Evolutionary conservation across 2,888 invertebrate species (phyloP), one percentile per base, ranked within the genome.

Genomic region (Dendrolimus houi): DNA sequence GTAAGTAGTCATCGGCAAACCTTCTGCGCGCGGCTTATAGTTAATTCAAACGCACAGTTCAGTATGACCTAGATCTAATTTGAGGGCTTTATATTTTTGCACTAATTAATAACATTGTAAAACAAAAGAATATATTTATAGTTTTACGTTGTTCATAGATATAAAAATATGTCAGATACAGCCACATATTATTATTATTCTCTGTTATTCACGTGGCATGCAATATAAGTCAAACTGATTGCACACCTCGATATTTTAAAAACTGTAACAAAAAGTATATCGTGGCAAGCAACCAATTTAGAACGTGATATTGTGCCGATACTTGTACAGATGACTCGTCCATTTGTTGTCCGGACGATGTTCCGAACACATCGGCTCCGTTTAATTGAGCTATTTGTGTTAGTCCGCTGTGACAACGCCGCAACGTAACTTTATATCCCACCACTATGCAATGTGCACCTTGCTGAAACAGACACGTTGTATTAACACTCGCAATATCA

Each of bases 311-410:
- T 72, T 69, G 73, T 72, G 73, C 67, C 71, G 74, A 72, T 71
- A 71, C 74, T 75, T 69, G 79, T 67, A 79, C 80, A 78, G 76
- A 82, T 79, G 82, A 66, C 64, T 67, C 61, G 62, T 67, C 62
- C 66, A 72, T 70, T 71, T 70, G 64, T 66, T 64, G 63, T 69
- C 71, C 66, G 65, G 62, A 69, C 73, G 72, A 74, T 75, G 70
- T 73, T 68, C 75, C 70, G 71, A 67, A 69, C 71, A 71, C 72
- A 74, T 73, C 74, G 77, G 72, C 64, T 71, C 72, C 67, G 77
- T 78, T 83, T 85, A 87, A 87, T 87, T 87, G 87, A 85, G 85
- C 85, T 80, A 84, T 87, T 87, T 85, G 85, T 84, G 84, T 72
- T 76, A 76, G 79, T 78, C 77, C 70, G 66, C 71, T 74, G 77